Conservation (phyloP, 2,888 invertebrate species). For the Boloria selene region DNA sequence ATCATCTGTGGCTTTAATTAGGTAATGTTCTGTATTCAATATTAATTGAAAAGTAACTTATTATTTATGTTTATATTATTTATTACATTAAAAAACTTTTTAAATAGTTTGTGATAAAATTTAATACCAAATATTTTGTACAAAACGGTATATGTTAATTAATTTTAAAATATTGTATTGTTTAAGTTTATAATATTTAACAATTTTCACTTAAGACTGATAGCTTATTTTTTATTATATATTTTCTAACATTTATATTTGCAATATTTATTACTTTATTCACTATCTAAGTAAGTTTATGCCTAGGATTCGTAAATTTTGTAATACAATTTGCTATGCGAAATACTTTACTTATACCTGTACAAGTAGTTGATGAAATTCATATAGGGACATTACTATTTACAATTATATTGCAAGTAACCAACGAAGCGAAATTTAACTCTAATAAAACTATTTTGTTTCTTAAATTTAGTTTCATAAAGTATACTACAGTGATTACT, state of each 20-base stretch:
- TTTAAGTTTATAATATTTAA: constrained; percentile 6
- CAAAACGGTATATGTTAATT: constrained; percentile 19
- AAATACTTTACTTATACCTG: not conserved
- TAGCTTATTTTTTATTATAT: not conserved
- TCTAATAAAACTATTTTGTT: too few species aligned
- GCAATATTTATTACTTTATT: not conserved
- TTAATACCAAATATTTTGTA: constrained; percentile 28
- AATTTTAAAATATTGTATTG: not conserved
- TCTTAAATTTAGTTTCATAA: too few species aligned
- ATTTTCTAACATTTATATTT: not conserved
- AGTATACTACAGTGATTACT: too few species aligned
- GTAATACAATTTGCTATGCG: constrained; percentile 12
- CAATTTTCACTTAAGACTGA: constrained; percentile 4
- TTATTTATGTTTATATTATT: not conserved
- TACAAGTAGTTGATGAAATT: not conserved
- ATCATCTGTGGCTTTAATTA: too few species aligned
- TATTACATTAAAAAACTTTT: not conserved
- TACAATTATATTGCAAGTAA: too few species aligned
- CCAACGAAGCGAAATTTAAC: too few species aligned
- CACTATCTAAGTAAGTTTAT: too few species aligned
- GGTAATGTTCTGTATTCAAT: too few species aligned
- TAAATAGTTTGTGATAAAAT: not conserved
- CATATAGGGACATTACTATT: too few species aligned
- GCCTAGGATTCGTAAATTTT: too few species aligned
- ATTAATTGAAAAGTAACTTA: too few species aligned